Percentiles rank a stretch among this genome's conserved stretches.
Conservation (phyloP, 2,797 vertebrate species). For the Dendrocincla fuliginosa region DNA sequence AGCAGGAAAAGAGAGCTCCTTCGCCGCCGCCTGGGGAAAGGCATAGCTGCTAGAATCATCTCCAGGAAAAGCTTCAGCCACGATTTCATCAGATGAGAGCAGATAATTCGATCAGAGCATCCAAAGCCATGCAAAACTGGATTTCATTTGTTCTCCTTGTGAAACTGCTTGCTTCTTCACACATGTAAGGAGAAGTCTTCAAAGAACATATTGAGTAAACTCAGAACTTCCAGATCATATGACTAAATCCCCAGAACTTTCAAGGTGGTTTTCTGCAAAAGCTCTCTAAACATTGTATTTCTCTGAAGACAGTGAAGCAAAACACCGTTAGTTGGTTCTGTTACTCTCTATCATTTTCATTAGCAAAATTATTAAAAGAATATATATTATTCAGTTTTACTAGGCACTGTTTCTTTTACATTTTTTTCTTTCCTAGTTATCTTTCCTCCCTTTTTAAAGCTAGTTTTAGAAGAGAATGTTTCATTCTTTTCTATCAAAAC, state of each 20-base stretch:
- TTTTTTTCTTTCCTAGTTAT: background rate
- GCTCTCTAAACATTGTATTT: background rate
- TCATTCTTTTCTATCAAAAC: background rate
- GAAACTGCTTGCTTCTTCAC: background rate
- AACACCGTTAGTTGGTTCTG: background rate
- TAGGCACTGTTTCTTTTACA: background rate
- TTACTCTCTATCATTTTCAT: background rate
- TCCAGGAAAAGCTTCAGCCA: background rate
- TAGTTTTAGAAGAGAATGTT: background rate
- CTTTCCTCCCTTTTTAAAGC: background rate
- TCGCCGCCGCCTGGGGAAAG: background rate
- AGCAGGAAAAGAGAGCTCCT: background rate
- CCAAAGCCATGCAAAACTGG: background rate
- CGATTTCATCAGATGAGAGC: background rate
- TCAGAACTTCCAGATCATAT: background rate
- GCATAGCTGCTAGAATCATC: background rate
- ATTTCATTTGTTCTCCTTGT: accelerated
- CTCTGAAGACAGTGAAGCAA: background rate
- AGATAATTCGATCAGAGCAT: background rate
- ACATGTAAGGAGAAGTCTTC: background rate
- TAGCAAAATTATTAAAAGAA: background rate
- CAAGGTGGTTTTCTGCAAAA: background rate
- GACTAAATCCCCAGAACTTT: background rate
- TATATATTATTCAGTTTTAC: background rate
- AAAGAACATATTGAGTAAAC: background rate